Conservation (phyloP, 2,113 vertebrate genomes). For the Oreocharis arfaki region DNA sequence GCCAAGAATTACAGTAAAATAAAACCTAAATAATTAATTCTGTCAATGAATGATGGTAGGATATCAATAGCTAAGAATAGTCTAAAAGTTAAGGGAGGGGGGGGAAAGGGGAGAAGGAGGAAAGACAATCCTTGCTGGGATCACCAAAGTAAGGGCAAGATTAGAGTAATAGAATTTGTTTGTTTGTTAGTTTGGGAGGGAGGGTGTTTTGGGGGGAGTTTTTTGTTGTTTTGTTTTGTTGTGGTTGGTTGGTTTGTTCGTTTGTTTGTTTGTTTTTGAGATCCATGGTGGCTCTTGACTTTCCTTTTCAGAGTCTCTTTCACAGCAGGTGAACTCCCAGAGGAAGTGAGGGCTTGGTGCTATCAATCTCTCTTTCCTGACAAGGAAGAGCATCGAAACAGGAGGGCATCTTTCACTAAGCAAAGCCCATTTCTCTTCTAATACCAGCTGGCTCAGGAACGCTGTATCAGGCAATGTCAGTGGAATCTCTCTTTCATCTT, state of each 20-base stretch:
- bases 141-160: background rate
- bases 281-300: background rate
- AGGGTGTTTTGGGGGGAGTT: background rate
- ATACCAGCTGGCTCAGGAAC: background rate
- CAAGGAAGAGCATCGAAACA: background rate
- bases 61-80: slow-evolving; percentile 23
- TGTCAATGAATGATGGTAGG: background rate
- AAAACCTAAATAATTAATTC: slow-evolving; percentile 44
- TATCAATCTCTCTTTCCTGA: background rate
- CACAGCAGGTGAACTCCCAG: background rate
- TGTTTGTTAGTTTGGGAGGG: background rate
- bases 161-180: background rate
- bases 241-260: background rate
- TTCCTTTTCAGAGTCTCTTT: background rate
- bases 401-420: background rate
- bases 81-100: background rate
- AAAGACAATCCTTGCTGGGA: background rate
- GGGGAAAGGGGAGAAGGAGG: background rate
- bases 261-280: background rate
- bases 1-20: slow-evolving; percentile 58
- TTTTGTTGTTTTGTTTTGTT: background rate
- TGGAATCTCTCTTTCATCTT: background rate
- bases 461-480: background rate
- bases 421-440: background rate
- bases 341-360: background rate